Evolutionary conservation across 2,113 vertebrate species (phyloP).

Genomic region (Amphilophus citrinellus): DNA sequence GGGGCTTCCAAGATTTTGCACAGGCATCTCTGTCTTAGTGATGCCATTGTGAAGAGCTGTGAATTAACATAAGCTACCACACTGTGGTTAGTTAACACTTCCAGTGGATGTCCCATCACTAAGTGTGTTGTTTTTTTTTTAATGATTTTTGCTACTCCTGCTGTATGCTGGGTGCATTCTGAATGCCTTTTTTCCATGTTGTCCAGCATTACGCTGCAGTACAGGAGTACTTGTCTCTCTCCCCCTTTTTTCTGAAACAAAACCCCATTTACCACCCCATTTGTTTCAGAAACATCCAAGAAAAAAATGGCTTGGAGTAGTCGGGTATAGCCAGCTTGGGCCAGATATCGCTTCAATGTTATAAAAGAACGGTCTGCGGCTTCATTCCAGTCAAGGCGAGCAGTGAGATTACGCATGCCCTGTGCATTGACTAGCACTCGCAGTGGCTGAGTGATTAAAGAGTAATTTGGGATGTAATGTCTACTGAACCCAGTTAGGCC

Average conservation of each 20-base stretch:
- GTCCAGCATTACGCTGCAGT: not conserved
- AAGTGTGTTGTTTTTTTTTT: not conserved
- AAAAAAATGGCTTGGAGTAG: not conserved
- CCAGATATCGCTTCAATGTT: too few relatives aligned
- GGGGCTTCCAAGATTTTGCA: not conserved
- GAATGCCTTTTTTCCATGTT: not conserved
- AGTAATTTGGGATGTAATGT: too few relatives aligned
- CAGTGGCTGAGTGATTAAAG: too few relatives aligned
- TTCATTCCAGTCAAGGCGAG: too few relatives aligned
- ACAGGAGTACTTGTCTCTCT: not conserved
- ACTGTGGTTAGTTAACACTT: not conserved
- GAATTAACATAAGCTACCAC: not conserved
- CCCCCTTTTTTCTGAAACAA: not conserved
- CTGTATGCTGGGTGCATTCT: not conserved
- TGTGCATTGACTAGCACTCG: too few relatives aligned
- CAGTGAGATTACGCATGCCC: too few relatives aligned
- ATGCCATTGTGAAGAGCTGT: not conserved
- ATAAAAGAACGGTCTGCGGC: too few relatives aligned
- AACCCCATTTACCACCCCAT: fast-evolving
- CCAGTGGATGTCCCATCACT: not conserved
- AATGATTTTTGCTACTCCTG: not conserved
- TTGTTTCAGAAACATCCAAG: not conserved
- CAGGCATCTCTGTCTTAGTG: not conserved
- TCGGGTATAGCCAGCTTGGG: not conserved
- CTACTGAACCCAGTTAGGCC: too few relatives aligned